Conservation (phyloP, 2,888 invertebrate species). For the Nomada ferruginata region DNA sequence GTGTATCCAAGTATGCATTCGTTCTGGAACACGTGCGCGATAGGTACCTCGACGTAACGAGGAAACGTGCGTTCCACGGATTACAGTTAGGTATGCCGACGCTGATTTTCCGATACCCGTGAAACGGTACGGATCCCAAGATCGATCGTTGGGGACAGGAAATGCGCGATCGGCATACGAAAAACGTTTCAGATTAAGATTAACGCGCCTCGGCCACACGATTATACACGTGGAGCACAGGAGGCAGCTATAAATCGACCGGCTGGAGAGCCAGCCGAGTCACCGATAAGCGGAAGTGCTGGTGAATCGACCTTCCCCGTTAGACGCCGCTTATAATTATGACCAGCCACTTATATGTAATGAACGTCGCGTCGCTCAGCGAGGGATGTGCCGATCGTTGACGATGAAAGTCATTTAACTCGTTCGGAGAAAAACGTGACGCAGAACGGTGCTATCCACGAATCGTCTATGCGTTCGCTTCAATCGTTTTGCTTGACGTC, state of each 20-base stretch:
- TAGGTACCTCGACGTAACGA: neutral
- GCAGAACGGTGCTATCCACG: conserved; percentile 17
- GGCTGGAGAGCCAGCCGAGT: conserved; percentile 16
- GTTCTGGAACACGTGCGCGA: conserved; percentile 24
- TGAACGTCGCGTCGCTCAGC: conserved; percentile 35
- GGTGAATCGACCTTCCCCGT: conserved; percentile 55
- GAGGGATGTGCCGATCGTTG: neutral
- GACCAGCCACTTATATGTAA: conserved; percentile 40
- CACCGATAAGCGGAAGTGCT: conserved; percentile 53
- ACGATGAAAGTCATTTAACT: conserved; percentile 32
- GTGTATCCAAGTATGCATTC: neutral
- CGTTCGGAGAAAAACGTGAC: conserved; percentile 36
- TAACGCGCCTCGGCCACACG: neutral
- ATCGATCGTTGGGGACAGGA: conserved; percentile 13
- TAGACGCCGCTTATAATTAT: conserved; percentile 58
- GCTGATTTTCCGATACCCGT: conserved; percentile 12
- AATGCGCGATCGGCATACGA: conserved; percentile 20
- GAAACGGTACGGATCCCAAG: neutral
- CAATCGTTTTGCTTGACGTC: no score
- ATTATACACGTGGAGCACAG: neutral
- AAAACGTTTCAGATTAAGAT: neutral
- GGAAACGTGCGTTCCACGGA: neutral
- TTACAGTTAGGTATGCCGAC: conserved; percentile 20
- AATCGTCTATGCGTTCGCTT: neutral
- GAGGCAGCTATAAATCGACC: conserved; percentile 26